A percentile compares a stretch with the other conserved stretches of the same genome.
Evolutionary conservation across 1,140 invertebrate species (phyloP).

Genomic region (Zelostemma sp.): DNA sequence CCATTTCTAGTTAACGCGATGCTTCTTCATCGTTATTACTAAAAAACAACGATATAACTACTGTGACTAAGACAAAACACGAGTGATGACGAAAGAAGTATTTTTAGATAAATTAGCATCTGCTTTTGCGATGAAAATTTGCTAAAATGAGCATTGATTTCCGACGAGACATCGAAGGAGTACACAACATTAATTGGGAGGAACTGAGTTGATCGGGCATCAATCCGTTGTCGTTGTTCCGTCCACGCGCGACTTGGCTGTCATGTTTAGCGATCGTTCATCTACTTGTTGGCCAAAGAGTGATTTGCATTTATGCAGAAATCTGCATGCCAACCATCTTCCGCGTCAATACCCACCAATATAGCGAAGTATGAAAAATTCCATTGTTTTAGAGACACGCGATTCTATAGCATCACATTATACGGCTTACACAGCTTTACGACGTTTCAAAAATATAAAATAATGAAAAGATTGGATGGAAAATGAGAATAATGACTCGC

Average conservation of each 20-base stretch:
- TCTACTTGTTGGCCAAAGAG: slow-evolving; percentile 29
- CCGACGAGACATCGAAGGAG: not conserved
- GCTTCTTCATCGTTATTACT: slow-evolving; percentile 7
- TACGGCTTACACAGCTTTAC: slow-evolving; percentile 12
- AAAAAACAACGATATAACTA: slow-evolving; percentile 3
- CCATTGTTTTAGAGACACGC: slow-evolving; percentile 22
- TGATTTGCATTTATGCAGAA: slow-evolving; percentile 43
- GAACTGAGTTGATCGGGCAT: slow-evolving; percentile 25
- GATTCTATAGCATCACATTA: slow-evolving; percentile 13
- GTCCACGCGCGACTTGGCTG: slow-evolving; percentile 31
- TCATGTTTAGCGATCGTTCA: slow-evolving; percentile 31
- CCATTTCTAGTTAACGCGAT: slow-evolving; percentile 40
- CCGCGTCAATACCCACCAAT: slow-evolving; percentile 13
- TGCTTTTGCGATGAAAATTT: too few species aligned
- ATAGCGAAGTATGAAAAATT: slow-evolving; percentile 20
- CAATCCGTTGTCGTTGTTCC: slow-evolving; percentile 32
- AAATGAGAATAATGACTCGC: slow-evolving; percentile 14
- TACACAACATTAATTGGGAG: slow-evolving; percentile 33
- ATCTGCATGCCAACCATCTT: slow-evolving; percentile 26
- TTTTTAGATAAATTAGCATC: too few species aligned
- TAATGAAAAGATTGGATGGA: slow-evolving; percentile 30
- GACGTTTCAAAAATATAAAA: slow-evolving; percentile 26
- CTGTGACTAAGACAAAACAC: too few species aligned
- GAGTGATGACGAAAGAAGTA: too few species aligned
- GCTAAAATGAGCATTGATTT: slow-evolving; percentile 18